Conservation (phyloP, 2,888 invertebrate genomes). For the Drosophila meridiana region DNA sequence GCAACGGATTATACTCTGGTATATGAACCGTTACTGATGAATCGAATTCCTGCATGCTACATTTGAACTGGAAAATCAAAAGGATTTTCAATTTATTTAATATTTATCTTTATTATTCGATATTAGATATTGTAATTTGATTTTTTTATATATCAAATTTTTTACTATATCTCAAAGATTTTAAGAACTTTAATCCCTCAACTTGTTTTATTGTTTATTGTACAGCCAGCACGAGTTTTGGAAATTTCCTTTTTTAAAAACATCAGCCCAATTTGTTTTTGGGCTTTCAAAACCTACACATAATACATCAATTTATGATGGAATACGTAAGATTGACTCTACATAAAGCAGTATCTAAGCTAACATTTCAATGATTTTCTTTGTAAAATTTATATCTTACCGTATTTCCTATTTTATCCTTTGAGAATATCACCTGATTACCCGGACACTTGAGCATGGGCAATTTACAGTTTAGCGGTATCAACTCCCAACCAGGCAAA, state of each 20-base stretch:
- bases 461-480: slow-evolving; percentile 83
- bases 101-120: background rate
- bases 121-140: too few relatives aligned
- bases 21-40: slow-evolving; percentile 71
- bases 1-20: slow-evolving; percentile 87
- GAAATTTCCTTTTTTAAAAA: too few relatives aligned
- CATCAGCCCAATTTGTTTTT: too few relatives aligned
- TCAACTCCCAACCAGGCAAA: slow-evolving; percentile 84
- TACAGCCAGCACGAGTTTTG: too few relatives aligned
- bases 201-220: too few relatives aligned
- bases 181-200: background rate
- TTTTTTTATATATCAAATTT: too few relatives aligned
- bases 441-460: slow-evolving; percentile 84
- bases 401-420: slow-evolving; percentile 83
- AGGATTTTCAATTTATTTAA: background rate
- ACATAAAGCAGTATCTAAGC: background rate
- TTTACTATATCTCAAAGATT: background rate
- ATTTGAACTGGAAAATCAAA: slow-evolving; percentile 64
- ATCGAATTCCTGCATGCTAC: slow-evolving; percentile 79
- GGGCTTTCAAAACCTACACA: too few relatives aligned
- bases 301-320: background rate
- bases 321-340: too few relatives aligned
- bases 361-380: background rate
- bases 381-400: slow-evolving; percentile 20
- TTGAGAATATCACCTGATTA: slow-evolving; percentile 84